phyloP scores from a whole-genome alignment of 1,140 invertebrate species.

The Drosophila lacertosa region DNA sequence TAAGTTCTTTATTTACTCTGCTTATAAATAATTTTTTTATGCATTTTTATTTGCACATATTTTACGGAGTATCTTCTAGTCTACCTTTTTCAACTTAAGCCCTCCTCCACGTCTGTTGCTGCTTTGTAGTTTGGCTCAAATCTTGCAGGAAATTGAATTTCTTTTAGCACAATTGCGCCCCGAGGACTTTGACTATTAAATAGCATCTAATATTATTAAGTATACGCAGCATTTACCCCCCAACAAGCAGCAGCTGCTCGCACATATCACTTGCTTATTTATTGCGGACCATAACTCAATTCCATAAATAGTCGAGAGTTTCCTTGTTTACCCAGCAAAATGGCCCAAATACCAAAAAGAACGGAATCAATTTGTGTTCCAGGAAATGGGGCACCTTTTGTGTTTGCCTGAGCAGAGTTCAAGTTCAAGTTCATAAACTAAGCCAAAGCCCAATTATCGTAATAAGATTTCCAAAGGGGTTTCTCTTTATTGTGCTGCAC shows the following conservation, averaged over 20 bases:
- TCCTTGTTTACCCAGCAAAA: neutral
- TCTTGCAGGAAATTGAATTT: slow-evolving; percentile 19
- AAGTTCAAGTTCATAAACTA: neutral
- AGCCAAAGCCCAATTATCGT: neutral
- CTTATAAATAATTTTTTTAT: neutral
- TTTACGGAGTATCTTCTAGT: too few species aligned
- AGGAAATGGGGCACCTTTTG: neutral
- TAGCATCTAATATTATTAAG: slow-evolving; percentile 22
- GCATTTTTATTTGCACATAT: neutral
- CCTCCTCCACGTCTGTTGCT: neutral
- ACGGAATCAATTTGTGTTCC: neutral
- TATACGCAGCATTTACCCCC: slow-evolving; percentile 13
- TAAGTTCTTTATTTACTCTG: neutral
- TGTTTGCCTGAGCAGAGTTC: neutral
- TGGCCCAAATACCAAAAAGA: too few species aligned
- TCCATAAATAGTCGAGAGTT: slow-evolving; percentile 1
- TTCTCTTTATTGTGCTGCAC: neutral
- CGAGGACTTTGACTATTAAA: slow-evolving; percentile 1
- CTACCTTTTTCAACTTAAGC: too few species aligned
- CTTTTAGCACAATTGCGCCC: neutral
- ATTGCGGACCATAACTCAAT: slow-evolving; percentile 47
- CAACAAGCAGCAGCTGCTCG: neutral
- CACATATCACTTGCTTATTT: slow-evolving; percentile 46
- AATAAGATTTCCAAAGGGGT: neutral
- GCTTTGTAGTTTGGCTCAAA: neutral